Evolutionary conservation across 2,888 invertebrate genomes (phyloP), one percentile per base, ranked within the genome.

Genomic region (Glaucopsyche alexis): DNA sequence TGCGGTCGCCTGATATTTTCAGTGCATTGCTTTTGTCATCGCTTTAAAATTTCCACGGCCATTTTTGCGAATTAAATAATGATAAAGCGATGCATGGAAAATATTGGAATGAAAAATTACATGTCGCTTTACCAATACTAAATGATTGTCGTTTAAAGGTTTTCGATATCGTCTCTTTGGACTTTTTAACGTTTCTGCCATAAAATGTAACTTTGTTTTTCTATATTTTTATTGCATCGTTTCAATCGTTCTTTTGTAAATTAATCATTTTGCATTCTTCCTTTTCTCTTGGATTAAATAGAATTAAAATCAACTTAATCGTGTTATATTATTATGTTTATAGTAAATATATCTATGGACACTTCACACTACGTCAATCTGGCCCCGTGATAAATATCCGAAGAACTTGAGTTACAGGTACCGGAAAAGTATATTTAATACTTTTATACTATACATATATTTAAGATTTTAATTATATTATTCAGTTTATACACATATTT

Each of bases 1-100:
- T 91, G 91, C 83, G 90, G 91, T 89, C 86, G 84, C 84, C 81
- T 89, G 88, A 89, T 89, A 90, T 91, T 90, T 91, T 86, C 88
- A 85, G 86, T 85, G 88, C 88, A 89, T 84, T 89, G 91, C 87
- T 86, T 89, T 89, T 91, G 90, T 90, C 90, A 88, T 86, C 89
- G 89, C 87, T 87, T 88, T 86, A 85, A 89, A 89, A 88, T 87
- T 83, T 85, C 77, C 78, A 78, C 78, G 79, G 77, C 79, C 81
- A 82, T 84, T 87, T 90, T 84, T 81, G 77, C 76, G 82, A 86
- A 87, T 88, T 86, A 87, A 88, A 86, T 84, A 84, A 83, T 79
- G 80, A 76, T 79, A 81, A 80, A 79, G 75, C 73, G 77, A 69
- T 52, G 71, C 47, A 72, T 73, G 72, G 73, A 71, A 73, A 72